phyloP scores from a whole-genome alignment of 2,888 invertebrate species.

The Flexamia atlantica region DNA sequence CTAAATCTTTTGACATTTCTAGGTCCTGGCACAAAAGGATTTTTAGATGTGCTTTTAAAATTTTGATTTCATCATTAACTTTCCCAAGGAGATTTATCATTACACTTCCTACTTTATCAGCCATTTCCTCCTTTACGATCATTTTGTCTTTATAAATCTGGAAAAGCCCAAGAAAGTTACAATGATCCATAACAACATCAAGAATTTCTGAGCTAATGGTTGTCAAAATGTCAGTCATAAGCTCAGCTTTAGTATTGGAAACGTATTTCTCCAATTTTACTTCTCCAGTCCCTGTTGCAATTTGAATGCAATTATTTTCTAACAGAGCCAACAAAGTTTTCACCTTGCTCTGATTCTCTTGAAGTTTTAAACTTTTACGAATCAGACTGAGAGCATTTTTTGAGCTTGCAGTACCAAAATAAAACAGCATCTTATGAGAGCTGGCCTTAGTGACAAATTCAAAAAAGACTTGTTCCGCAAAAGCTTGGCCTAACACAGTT shows the following conservation, averaged over 20 bases:
- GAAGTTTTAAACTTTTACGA: neutral
- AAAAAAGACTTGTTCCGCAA: neutral
- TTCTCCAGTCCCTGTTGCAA: neutral
- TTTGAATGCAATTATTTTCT: slow-evolving; percentile 9
- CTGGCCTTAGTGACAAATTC: neutral
- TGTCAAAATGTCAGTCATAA: neutral
- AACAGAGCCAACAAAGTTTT: neutral
- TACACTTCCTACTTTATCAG: neutral
- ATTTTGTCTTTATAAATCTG: neutral
- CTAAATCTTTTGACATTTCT: neutral
- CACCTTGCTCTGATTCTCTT: neutral
- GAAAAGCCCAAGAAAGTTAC: neutral
- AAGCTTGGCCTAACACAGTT: neutral
- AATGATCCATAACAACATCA: neutral
- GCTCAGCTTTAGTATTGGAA: neutral
- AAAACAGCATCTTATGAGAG: neutral
- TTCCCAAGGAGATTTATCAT: neutral
- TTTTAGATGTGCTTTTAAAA: neutral
- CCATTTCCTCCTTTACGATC: neutral
- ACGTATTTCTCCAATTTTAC: neutral
- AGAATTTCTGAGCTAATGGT: neutral
- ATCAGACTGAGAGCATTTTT: neutral
- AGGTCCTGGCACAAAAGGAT: neutral
- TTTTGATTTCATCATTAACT: neutral
- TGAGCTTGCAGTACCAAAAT: neutral